Conservation (phyloP, 2,888 invertebrate species). For the Panzeria rudis region DNA sequence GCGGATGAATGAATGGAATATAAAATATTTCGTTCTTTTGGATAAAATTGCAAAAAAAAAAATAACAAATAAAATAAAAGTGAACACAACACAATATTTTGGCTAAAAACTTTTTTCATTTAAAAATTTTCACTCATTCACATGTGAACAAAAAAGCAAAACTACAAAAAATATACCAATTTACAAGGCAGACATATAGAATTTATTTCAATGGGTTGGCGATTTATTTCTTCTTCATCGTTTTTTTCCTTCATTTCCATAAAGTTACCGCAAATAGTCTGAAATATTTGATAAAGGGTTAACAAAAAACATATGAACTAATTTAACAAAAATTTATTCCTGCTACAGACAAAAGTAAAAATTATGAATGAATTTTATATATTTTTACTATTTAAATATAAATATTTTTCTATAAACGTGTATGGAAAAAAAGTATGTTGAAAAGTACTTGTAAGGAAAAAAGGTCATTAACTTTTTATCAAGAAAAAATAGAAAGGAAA, state of each 20-base stretch:
- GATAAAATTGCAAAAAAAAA: slow-evolving; percentile 43
- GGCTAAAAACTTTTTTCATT: slow-evolving; percentile 63
- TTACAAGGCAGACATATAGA: slow-evolving; percentile 65
- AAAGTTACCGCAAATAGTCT: slow-evolving; percentile 66
- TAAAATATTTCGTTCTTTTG: slow-evolving; percentile 22
- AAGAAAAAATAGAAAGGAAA: slow-evolving; percentile 1
- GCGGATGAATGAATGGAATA: slow-evolving; percentile 33
- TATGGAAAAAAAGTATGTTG: not conserved
- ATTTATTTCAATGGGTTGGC: slow-evolving; percentile 56
- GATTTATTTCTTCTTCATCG: slow-evolving; percentile 16
- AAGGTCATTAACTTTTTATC: slow-evolving; percentile 69
- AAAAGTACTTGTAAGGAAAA: slow-evolving; percentile 13
- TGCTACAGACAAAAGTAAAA: slow-evolving; percentile 53
- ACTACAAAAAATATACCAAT: slow-evolving; percentile 36
- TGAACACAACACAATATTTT: slow-evolving; percentile 24
- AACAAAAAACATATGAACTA: slow-evolving; percentile 54
- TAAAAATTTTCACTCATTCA: slow-evolving; percentile 63
- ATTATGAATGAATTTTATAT: slow-evolving; percentile 46
- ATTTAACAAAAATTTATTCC: slow-evolving; percentile 61
- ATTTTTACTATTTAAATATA: slow-evolving; percentile 48
- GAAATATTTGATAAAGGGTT: slow-evolving; percentile 66
- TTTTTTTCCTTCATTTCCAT: slow-evolving; percentile 10
- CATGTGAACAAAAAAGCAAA: slow-evolving; percentile 52
- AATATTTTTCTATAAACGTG: slow-evolving; percentile 9
- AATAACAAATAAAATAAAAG: not conserved